Evolutionary conservation across 2,888 invertebrate species (phyloP).

Genomic region (Drosophila anceps): DNA sequence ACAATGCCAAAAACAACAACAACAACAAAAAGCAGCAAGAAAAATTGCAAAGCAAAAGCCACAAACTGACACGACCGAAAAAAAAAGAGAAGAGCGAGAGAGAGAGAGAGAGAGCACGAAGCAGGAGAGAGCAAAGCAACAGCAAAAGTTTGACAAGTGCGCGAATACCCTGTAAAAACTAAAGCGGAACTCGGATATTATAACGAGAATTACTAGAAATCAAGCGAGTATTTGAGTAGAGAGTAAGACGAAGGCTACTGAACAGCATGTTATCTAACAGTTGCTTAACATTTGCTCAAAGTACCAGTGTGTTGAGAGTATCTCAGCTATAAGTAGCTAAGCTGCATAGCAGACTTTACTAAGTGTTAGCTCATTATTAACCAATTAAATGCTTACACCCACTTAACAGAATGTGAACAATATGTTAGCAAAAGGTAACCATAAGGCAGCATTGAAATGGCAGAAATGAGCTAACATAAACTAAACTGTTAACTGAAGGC

Average conservation of each 20-base stretch:
- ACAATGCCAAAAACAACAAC: slow-evolving; percentile 60
- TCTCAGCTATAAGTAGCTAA: background rate
- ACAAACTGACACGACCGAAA: slow-evolving; percentile 49
- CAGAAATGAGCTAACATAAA: background rate
- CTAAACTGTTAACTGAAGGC: background rate
- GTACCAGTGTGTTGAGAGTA: background rate
- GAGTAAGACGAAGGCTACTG: too few relatives aligned
- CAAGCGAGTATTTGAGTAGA: background rate
- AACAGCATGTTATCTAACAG: background rate
- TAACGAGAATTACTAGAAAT: background rate
- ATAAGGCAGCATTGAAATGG: background rate
- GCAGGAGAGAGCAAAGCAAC: background rate
- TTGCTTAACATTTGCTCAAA: background rate
- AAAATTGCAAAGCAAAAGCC: slow-evolving; percentile 37
- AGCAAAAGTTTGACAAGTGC: background rate
- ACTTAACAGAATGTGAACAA: background rate
- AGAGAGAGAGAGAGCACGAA: background rate
- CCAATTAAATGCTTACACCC: background rate
- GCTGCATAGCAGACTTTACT: background rate
- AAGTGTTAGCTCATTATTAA: background rate
- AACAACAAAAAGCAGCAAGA: slow-evolving; percentile 7
- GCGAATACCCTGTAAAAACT: slow-evolving; percentile 23
- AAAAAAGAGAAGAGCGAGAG: slow-evolving; percentile 3
- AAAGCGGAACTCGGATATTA: background rate
- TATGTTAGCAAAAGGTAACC: background rate